Percentiles rank a stretch among this genome's conserved stretches.
Evolutionary conservation across 30 jellyfish, hydroid and myxozoan species (phyloP).

Genomic region (Sanderia malayensis): DNA sequence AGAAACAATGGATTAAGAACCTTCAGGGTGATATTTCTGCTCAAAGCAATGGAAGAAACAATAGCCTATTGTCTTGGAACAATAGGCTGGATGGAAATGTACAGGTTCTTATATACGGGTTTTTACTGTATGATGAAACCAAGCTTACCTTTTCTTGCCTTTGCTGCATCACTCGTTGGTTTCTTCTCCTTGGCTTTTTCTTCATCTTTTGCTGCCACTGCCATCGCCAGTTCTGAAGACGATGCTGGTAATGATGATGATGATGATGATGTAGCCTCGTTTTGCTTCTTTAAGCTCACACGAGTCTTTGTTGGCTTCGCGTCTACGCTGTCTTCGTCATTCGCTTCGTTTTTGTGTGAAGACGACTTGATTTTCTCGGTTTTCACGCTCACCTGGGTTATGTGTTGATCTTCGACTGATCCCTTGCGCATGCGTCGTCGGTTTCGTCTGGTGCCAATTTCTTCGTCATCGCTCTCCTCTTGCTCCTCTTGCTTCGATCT

Average conservation of each 20-base stretch:
- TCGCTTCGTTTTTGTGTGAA: background rate
- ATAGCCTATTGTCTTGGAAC: no score
- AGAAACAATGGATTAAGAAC: no score
- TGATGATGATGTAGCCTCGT: constrained; percentile 3
- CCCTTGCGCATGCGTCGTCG: constrained; percentile 46
- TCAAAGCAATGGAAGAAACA: no score
- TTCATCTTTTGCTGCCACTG: background rate
- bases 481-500: constrained; percentile 30
- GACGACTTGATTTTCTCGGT: background rate
- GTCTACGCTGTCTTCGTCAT: background rate
- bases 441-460: constrained; percentile 38
- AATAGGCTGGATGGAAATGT: no score
- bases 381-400: constrained; percentile 44
- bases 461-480: constrained; percentile 43
- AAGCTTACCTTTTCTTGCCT: background rate
- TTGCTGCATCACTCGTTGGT: constrained; percentile 18
- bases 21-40: no score
- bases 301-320: constrained; percentile 29
- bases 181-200: constrained; percentile 13
- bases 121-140: no score
- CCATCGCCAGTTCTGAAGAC: no score
- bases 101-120: no score
- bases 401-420: constrained; percentile 45
- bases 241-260: no score
- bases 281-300: constrained; percentile 3